Base-by-base conservation (phyloP, 2,797 vertebrate genomes). In the Chaunax sp. region DNA sequence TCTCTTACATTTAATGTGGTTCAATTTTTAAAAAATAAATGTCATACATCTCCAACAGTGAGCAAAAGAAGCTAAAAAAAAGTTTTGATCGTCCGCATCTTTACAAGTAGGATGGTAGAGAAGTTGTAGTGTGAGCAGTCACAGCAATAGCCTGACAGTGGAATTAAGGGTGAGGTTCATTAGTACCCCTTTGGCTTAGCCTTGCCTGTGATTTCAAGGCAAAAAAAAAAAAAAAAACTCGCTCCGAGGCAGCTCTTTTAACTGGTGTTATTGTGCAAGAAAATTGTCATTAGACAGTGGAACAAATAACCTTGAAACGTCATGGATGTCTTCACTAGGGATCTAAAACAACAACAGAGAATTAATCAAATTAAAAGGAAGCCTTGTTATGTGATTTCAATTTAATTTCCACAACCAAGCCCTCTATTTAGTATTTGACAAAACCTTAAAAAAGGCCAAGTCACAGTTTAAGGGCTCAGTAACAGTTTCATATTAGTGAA, bases 351-450 rank as follows among this genome's bases (percentile, higher is more conserved):
- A 94, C 92, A 94, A 95, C 92, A 93, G 92, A 94, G 94, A 94
- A 95, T 94, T 95, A 94, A 95, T 95, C 94, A 94, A 95, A 95
- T 95, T 94, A 94, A 94, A 94, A 94, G 90, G 83, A 90, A 80
- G 82, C 92, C 93, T 93, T 93, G 93, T 94, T 94, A 93, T 92
- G 93, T 91, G 88, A 93, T 94, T 94, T 94, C 90, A 90, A 79
- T 93, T 94, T 94, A 94, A 94, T 95, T 94, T 94, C 92, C 94
- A 94, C 90, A 94, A 92, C 93, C 93, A 90, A 94, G 92, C 93
- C 88, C 74, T 90, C 84, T 93, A 91, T 94, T 93, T 94, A 91
- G 84, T 88, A 77, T 92, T 86, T 91, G 88, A 93, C 90, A 93
- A 94, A 94, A 92, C 85, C 90, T 81, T 61, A 88, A 92, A 52